A percentile compares a stretch with the other conserved stretches of the same genome.
Conservation (phyloP, 2,797 vertebrate genomes). For the Manis javanica region DNA sequence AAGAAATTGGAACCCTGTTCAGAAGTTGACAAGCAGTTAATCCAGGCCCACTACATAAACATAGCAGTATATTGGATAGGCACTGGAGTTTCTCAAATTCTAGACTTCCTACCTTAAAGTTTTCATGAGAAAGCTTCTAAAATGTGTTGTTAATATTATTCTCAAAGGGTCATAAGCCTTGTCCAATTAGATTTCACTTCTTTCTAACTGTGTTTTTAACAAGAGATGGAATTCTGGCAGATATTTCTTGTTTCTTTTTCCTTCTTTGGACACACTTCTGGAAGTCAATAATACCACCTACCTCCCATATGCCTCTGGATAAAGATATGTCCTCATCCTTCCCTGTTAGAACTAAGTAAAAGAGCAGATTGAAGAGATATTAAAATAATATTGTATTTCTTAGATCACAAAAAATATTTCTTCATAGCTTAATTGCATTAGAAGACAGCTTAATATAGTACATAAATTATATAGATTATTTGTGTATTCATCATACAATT, state of each 20-base stretch:
- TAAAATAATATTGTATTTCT: neutral
- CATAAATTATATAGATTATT: constrained; percentile 24
- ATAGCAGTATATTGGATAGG: neutral
- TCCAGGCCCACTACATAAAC: neutral
- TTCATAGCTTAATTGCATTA: neutral
- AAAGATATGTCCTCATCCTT: neutral
- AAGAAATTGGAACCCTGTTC: neutral
- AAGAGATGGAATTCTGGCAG: neutral
- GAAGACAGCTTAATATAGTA: neutral
- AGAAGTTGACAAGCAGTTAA: neutral
- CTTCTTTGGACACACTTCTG: neutral
- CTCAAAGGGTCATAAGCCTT: neutral
- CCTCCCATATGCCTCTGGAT: neutral
- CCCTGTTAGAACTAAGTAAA: constrained; percentile 5
- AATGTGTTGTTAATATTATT: neutral
- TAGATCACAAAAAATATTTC: constrained; percentile 36
- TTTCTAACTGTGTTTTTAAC: neutral
- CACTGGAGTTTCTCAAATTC: neutral
- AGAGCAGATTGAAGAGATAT: neutral
- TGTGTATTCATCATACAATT: constrained; percentile 14
- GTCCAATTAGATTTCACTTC: neutral
- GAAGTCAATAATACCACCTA: neutral
- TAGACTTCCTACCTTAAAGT: neutral
- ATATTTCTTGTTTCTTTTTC: neutral
- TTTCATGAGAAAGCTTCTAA: neutral